Conservation (phyloP, 2,888 invertebrate genomes). For the Silvanus unidentatus region DNA sequence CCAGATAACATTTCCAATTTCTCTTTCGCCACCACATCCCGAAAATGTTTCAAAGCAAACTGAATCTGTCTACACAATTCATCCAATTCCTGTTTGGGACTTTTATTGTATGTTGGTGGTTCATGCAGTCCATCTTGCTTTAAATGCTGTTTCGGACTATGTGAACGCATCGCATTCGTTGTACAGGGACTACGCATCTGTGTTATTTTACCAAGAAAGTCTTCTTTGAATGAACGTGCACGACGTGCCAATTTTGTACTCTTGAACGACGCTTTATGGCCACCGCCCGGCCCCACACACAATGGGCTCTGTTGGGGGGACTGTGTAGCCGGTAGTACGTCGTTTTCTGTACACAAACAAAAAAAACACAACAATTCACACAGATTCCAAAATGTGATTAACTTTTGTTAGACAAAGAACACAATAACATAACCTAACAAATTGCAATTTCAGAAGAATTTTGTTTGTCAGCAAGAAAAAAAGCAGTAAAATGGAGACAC, state of each 20-base stretch:
- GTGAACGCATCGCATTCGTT: conserved; percentile 29
- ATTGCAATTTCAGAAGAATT: too few species aligned
- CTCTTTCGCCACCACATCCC: conserved; percentile 87
- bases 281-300: conserved; percentile 49
- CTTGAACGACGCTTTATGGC: conserved; percentile 71
- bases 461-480: too few species aligned
- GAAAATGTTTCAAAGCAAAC: conserved; percentile 79
- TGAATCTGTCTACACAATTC: conserved; percentile 52
- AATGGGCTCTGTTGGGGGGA: background rate
- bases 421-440: too few species aligned
- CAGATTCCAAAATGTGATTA: too few species aligned
- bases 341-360: too few species aligned
- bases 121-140: conserved; percentile 30
- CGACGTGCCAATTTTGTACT: conserved; percentile 81
- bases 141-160: conserved; percentile 46
- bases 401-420: too few species aligned
- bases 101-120: conserved; percentile 24
- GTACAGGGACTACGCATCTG: conserved; percentile 75
- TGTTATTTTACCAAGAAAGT: conserved; percentile 82
- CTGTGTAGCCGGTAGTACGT: background rate
- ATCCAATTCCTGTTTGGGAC: conserved; percentile 38
- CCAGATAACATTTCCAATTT: conserved; percentile 90
- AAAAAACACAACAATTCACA: too few species aligned
- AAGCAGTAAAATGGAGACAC: too few species aligned
- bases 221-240: conserved; percentile 89